Base-by-base conservation (phyloP, 64 coral and sea anemone species). In the Acropora yongei region DNA sequence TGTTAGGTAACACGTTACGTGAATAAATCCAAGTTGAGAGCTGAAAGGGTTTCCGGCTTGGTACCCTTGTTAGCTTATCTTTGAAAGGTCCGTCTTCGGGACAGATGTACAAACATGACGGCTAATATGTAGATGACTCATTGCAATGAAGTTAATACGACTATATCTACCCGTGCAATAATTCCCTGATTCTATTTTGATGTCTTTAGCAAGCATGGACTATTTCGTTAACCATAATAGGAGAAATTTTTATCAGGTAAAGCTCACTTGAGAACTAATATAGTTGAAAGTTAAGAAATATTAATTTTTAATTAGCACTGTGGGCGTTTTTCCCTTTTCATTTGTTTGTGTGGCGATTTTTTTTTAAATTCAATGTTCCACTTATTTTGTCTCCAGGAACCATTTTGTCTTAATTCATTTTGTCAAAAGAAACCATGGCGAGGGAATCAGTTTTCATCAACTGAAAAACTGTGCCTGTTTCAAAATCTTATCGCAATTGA, bases 101-200 rank as follows among this genome's bases (percentile, higher is more conserved):
- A 47, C 82, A 85, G 82, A 71, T 85, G 82, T 47, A 71, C 63
- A 85, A 85, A 85, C 44, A 85, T 85, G 82, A 42, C 63, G 19
- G 63, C 44, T 85, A 71, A 71, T 85, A 71, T 71, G 46, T n/a
- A 43, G 53, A 57, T 71, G 66, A 14, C 61, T 45, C 82, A 85
- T 85, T 66, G 65, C 80, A 85, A 85, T 85, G 68, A 85, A 85
- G 63, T 44, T 85, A 69, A 85, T 71, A 48, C 82, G 41, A 65
- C 44, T 30, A 30, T 85, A 85, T 69, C 68, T 13, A 18, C 18
- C 17, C 44, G 39, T 9, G 63, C 12, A 84, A 85, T 71, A 67
- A n/a, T 6, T 71, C 13, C 63, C 10, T 71, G 44, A 30, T 6
- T 10, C 13, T 45, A 3, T 68, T 12, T 45, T 16, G 63, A 1